Percentiles rank a stretch among this genome's conserved stretches.
These are phyloP conservation scores for Donacobius atricapilla DNA, from an alignment of 2,113 vertebrate species.

Conservation along the genomic window DNA sequence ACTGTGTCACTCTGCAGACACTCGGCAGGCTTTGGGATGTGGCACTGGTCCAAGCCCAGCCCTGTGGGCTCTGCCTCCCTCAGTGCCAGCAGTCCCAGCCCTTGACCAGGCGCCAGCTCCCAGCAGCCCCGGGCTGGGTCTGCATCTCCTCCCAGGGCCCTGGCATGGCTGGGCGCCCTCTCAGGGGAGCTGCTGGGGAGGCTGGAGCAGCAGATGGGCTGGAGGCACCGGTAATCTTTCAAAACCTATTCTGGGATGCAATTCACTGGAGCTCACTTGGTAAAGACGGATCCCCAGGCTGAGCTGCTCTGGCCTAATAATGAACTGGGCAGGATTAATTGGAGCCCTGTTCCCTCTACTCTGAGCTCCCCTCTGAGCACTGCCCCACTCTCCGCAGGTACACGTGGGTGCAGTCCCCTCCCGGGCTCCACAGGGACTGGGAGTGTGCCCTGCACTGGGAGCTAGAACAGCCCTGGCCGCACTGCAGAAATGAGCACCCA, in stretches of 20 bases:
- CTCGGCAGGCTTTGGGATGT: fast-evolving
- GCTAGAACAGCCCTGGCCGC: neutral
- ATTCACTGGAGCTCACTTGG: neutral
- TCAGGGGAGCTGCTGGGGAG: neutral
- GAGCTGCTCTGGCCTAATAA: neutral
- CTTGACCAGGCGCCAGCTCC: neutral
- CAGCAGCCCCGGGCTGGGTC: neutral
- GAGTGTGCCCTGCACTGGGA: neutral
- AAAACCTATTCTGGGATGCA: neutral
- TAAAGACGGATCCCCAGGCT: neutral
- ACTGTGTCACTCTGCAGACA: neutral
- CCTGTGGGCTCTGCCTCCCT: neutral
- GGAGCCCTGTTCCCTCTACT: neutral
- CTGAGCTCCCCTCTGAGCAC: neutral
- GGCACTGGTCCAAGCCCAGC: neutral
- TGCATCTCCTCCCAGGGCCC: neutral
- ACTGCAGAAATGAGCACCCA: fast-evolving
- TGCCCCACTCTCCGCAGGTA: neutral
- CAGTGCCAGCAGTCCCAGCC: neutral
- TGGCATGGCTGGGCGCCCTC: neutral
- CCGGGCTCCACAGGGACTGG: neutral
- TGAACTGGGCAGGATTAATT: neutral
- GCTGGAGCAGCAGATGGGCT: neutral
- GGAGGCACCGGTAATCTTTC: neutral
- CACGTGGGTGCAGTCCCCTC: fast-evolving